phyloP scores from a whole-genome alignment of 2,113 vertebrate species.

The Colius striatus region DNA sequence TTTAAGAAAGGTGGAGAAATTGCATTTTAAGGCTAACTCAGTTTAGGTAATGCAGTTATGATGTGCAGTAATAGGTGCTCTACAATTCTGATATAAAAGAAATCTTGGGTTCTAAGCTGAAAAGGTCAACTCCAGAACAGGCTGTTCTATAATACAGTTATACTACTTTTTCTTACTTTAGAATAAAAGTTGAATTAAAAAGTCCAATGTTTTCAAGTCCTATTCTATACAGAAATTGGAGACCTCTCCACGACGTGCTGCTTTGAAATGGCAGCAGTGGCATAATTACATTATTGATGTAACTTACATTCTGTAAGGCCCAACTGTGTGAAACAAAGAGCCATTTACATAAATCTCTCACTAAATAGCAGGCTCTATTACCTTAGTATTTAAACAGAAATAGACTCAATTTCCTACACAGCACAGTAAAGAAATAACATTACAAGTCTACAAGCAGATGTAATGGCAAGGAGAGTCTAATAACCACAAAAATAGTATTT shows the following conservation, averaged over 20 bases:
- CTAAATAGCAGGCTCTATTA: conserved; percentile 52
- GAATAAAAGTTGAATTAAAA: neutral
- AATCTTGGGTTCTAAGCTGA: neutral
- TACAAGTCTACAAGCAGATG: neutral
- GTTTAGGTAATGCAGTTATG: fast-evolving
- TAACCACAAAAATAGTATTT: neutral
- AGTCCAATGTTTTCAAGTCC: neutral
- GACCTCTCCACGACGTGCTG: neutral
- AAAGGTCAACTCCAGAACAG: neutral
- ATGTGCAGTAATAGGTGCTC: neutral
- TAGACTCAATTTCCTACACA: conserved; percentile 26
- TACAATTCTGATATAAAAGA: neutral
- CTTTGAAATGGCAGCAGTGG: conserved; percentile 21
- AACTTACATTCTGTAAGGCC: conserved; percentile 25
- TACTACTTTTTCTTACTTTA: neutral
- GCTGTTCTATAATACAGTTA: neutral
- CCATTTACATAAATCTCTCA: conserved; percentile 48
- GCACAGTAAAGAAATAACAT: neutral
- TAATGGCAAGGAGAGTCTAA: neutral
- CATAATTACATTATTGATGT: conserved; percentile 33
- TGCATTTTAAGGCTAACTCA: neutral
- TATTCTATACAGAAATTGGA: neutral
- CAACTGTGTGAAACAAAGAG: conserved; percentile 53
- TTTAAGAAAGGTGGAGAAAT: neutral
- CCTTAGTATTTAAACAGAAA: conserved; percentile 46